These are phyloP conservation scores for Celastrina argiolus DNA, from an alignment of 2,888 invertebrate species.

Conservation along the genomic window DNA sequence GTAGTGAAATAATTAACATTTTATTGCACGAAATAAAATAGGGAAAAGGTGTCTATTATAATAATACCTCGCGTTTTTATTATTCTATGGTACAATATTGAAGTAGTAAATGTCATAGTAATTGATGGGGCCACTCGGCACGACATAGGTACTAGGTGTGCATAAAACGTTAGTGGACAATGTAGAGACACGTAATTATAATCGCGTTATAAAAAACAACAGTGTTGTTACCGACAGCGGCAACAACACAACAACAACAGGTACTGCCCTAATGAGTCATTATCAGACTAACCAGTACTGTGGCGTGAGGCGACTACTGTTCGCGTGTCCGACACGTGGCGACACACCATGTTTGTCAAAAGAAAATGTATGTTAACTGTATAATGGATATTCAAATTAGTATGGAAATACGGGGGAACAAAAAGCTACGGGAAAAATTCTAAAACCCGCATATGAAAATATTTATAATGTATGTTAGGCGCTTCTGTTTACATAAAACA, in stretches of 20 bases:
- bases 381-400: conserved; percentile 16
- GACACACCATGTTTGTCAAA: conserved; percentile 18
- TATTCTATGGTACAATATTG: too few species aligned
- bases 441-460: neutral
- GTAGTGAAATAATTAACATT: neutral
- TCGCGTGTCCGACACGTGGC: conserved; percentile 2
- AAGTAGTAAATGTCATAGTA: too few species aligned
- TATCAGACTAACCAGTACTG: conserved; percentile 22
- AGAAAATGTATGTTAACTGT: conserved; percentile 10
- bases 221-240: neutral
- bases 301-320: conserved; percentile 16
- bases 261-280: conserved; percentile 29
- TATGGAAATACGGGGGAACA: neutral
- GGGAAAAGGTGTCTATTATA: neutral
- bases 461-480: neutral
- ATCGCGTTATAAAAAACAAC: conserved; percentile 26
- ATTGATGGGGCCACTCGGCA: neutral
- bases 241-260: conserved; percentile 12
- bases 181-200: conserved; percentile 27
- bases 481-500: neutral
- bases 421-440: neutral
- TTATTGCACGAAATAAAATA: neutral
- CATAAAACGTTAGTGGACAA: conserved; percentile 18
- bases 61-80: neutral
- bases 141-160: neutral